These are phyloP conservation scores for Cataglyphis hispanica DNA, from an alignment of 1,140 invertebrate species.

Conservation along the genomic window DNA sequence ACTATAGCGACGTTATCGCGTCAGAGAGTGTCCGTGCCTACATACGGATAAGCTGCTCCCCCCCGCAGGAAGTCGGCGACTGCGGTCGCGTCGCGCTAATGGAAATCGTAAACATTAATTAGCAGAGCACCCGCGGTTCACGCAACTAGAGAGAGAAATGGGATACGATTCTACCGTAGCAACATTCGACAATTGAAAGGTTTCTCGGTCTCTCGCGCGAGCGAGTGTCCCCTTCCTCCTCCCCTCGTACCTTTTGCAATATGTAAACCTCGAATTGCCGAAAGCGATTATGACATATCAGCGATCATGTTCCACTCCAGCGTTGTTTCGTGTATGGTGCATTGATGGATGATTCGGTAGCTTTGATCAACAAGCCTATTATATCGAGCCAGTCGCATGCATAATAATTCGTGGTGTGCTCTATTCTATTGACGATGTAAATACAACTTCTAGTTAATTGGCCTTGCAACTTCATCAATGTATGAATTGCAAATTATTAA, in stretches of 20 bases:
- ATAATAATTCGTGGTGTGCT: conserved; percentile 14
- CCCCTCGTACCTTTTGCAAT: conserved; percentile 20
- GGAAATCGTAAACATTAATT: conserved; percentile 84
- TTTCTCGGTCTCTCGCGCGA: conserved; percentile 47
- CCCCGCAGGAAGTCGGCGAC: conserved; percentile 76
- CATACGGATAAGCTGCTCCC: conserved; percentile 54
- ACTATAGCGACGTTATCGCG: conserved; percentile 32
- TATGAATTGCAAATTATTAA: conserved; percentile 22
- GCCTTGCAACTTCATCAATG: conserved; percentile 4
- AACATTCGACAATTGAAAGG: conserved; percentile 56
- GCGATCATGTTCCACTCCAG: conserved; percentile 39
- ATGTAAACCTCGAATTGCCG: conserved; percentile 3
- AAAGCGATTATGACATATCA: conserved; percentile 43
- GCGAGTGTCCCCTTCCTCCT: not conserved
- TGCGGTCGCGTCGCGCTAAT: conserved; percentile 80
- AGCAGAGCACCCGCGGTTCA: conserved; percentile 74
- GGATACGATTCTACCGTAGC: conserved; percentile 70
- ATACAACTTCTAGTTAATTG: not conserved
- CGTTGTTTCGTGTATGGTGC: conserved; percentile 32
- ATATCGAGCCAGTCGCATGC: not conserved
- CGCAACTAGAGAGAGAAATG: conserved; percentile 72
- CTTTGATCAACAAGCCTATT: conserved; percentile 50
- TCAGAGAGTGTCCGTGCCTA: conserved; percentile 38
- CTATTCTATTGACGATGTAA: conserved; percentile 3
- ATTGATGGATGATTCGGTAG: conserved; percentile 48